phyloP scores from a whole-genome alignment of 2,888 invertebrate genomes.

The Pterobdella sp. region DNA sequence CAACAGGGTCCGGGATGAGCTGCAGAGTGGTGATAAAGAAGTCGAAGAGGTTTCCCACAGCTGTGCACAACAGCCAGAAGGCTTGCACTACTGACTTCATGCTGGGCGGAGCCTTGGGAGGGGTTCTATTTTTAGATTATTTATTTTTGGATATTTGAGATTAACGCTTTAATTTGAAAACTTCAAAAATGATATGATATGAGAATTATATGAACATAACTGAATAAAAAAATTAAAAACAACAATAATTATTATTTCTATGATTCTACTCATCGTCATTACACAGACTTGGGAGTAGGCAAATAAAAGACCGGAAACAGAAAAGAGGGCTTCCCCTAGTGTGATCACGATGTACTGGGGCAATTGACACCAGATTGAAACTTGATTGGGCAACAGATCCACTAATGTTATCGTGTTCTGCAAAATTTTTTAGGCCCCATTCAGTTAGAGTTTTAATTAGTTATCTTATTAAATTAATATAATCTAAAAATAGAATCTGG shows the following conservation, averaged over 20 bases:
- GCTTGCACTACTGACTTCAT: constrained; percentile 93
- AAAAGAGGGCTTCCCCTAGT: constrained; percentile 87
- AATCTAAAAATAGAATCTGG: too few species aligned
- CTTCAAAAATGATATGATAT: background rate
- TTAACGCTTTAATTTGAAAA: background rate
- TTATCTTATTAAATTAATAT: too few species aligned
- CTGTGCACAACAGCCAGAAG: constrained; percentile 81
- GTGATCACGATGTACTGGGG: constrained; percentile 90
- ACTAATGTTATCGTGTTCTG: constrained; percentile 10
- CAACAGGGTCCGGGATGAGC: constrained; percentile 68
- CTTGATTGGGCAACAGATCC: constrained; percentile 29
- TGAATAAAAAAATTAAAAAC: too few species aligned
- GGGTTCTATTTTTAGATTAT: background rate
- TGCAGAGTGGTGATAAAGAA: constrained; percentile 74
- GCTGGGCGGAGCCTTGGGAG: constrained; percentile 63
- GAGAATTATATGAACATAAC: too few species aligned
- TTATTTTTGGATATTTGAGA: background rate
- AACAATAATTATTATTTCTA: too few species aligned
- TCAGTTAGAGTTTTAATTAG: too few species aligned
- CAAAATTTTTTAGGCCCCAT: too few species aligned
- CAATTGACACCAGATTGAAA: constrained; percentile 37
- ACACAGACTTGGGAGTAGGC: constrained; percentile 73
- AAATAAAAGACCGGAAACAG: constrained; percentile 88
- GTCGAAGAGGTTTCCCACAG: constrained; percentile 86
- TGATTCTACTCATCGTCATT: too few species aligned